Evolutionary conservation across 2,888 invertebrate genomes (phyloP).

Genomic region (Pyrrhosoma nymphula): DNA sequence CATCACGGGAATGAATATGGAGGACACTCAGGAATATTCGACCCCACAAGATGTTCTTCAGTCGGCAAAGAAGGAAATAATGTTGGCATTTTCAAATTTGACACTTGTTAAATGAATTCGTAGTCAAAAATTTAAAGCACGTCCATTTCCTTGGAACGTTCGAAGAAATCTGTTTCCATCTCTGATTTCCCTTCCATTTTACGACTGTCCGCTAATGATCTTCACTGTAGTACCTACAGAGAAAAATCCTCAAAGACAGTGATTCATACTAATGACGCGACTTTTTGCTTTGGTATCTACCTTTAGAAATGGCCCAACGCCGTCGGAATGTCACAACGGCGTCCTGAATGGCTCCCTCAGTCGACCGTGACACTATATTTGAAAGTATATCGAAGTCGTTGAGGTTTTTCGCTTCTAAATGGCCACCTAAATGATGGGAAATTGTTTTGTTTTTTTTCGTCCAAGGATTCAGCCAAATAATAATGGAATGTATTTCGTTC

Average conservation of each 20-base stretch:
- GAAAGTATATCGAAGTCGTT: background rate
- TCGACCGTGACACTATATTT: background rate
- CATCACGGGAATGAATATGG: background rate
- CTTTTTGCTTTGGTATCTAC: background rate
- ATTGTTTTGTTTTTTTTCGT: too few relatives aligned
- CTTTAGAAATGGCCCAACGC: conserved; percentile 24
- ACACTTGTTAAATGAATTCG: background rate
- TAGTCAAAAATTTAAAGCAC: background rate
- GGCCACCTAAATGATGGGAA: background rate
- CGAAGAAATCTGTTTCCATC: background rate
- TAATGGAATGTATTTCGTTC: too few relatives aligned
- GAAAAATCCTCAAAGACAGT: background rate
- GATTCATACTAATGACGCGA: background rate
- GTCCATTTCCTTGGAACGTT: background rate
- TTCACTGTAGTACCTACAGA: background rate
- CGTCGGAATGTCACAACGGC: background rate
- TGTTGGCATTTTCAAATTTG: background rate
- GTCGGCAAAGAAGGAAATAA: background rate
- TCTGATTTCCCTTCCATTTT: background rate
- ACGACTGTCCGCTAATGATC: background rate
- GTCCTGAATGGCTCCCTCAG: background rate
- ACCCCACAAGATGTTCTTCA: background rate
- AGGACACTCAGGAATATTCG: background rate
- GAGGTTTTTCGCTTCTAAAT: background rate
- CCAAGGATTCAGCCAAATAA: too few relatives aligned